These are phyloP conservation scores for Sthenelais limicola DNA, from an alignment of 2,888 invertebrate species.

Conservation along the genomic window DNA sequence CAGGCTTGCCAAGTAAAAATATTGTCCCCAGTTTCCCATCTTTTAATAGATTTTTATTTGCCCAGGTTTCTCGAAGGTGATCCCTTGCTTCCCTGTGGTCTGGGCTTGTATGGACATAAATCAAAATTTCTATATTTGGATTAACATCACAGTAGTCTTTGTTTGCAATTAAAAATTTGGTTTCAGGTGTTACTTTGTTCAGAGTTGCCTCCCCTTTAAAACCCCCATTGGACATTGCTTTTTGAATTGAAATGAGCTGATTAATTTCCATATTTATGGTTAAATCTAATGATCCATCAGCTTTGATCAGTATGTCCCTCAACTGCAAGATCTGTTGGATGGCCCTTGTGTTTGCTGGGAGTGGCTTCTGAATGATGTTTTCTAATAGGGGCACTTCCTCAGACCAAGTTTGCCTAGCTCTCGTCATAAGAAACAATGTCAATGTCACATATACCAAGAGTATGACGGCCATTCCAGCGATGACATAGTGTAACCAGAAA, in stretches of 20 bases:
- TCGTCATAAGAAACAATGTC: not conserved
- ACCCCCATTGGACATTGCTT: not conserved
- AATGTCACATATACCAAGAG: constrained; percentile 15
- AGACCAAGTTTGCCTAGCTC: not conserved
- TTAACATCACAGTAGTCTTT: constrained; percentile 40
- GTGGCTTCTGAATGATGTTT: not conserved
- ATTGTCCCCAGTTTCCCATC: constrained; percentile 45
- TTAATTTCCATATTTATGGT: constrained; percentile 15
- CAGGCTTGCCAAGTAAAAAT: constrained; percentile 54
- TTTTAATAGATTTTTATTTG: constrained; percentile 49
- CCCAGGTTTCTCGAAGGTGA: constrained; percentile 55
- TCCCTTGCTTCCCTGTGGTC: constrained; percentile 49
- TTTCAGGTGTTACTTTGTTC: constrained; percentile 7
- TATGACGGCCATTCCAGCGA: not conserved
- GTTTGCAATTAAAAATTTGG: constrained; percentile 36
- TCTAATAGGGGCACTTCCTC: not conserved
- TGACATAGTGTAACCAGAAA: not conserved
- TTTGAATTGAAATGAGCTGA: not conserved
- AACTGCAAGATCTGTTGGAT: not conserved
- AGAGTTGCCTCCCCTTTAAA: constrained; percentile 11
- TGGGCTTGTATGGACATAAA: constrained; percentile 55
- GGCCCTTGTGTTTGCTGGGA: not conserved
- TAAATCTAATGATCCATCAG: constrained; percentile 19
- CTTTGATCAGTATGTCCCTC: not conserved
- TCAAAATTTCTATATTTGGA: constrained; percentile 38